Base-by-base conservation (phyloP, 2,113 vertebrate species). In the Salvelinus sp. region DNA sequence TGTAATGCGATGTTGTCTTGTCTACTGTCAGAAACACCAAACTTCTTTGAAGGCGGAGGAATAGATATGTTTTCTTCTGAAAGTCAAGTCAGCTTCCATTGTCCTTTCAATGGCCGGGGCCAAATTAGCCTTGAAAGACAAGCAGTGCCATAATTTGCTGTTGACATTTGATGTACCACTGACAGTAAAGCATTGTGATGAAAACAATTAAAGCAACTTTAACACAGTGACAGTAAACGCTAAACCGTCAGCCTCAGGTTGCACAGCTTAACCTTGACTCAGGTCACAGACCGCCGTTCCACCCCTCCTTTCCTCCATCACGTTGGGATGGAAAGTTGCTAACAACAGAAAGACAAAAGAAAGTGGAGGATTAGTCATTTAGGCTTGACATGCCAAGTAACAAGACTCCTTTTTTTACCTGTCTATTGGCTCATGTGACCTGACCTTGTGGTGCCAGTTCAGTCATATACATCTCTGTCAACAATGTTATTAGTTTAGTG, bases 91-190 rank as follows among this genome's bases (percentile, higher is more conserved):
- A 9, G 58, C 54, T 22, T 62, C n/a, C 58, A 62, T 23, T 62
- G 58, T 62, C 58, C 58, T 62, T 22, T 62, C 20, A 22, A 2
- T 62, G n/a, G 20, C 58, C 58, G 18, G 25, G 72, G 47, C 63
- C 76, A 71, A 79, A 82, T 83, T 69, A 79, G 65, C 80, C 79
- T 63, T 73, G 76, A 64, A 67, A n/a, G 0, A n/a, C 58, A 82
- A 54, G 69, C 75, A 72, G 48, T 73, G n/a, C 65, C 66, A 72
- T 82, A 77, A 87, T 80, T 81, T 76, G 71, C 81, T 74, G 70
- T 80, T 82, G 79, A 79, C 57, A 47, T 82, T 79, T 85, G 79
- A 83, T 74, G 69, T 66, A 60, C 79, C 69, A 75, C 47, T 57
- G 48, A 66, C 67, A 76, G 66, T 80, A 83, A 74, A 82, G 71